Percentiles rank a stretch among this genome's conserved stretches.
Conservation (phyloP, 2,113 vertebrate genomes). For the Tupaia chinensis region DNA sequence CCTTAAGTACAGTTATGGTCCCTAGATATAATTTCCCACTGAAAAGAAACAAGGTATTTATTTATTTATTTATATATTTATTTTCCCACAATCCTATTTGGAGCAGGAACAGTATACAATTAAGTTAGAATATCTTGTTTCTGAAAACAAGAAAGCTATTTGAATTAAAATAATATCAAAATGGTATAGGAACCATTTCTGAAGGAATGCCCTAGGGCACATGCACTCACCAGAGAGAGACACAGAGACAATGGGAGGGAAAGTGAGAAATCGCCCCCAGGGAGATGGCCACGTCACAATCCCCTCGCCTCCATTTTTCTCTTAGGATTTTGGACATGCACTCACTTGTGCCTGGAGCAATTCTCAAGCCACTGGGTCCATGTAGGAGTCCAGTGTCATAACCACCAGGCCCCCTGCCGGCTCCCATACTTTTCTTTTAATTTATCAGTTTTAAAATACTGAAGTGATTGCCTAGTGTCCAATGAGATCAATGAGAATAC, state of each 20-base stretch:
- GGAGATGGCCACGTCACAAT: too few relatives aligned
- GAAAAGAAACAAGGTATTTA: not conserved
- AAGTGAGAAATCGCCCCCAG: too few relatives aligned
- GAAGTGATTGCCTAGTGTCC: not conserved
- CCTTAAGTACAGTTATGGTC: rapidly evolving
- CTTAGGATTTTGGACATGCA: too few relatives aligned
- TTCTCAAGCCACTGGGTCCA: too few relatives aligned
- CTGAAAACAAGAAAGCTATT: not conserved
- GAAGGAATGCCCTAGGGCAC: too few relatives aligned
- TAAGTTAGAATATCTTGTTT: not conserved
- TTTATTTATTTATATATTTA: too few relatives aligned
- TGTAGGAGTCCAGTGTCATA: too few relatives aligned
- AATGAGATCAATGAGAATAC: not conserved
- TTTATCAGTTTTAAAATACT: not conserved
- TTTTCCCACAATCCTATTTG: not conserved
- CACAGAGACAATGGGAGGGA: too few relatives aligned
- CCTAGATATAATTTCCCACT: not conserved
- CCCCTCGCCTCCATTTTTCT: too few relatives aligned
- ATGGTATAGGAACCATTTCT: not conserved
- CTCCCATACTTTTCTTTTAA: not conserved
- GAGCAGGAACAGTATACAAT: not conserved
- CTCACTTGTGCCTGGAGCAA: too few relatives aligned
- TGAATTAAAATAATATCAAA: not conserved
- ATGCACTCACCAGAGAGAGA: too few relatives aligned
- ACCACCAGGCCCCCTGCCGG: too few relatives aligned